Evolutionary conservation across 1,140 invertebrate genomes (phyloP).

Genomic region (Xylocopa sonorina): DNA sequence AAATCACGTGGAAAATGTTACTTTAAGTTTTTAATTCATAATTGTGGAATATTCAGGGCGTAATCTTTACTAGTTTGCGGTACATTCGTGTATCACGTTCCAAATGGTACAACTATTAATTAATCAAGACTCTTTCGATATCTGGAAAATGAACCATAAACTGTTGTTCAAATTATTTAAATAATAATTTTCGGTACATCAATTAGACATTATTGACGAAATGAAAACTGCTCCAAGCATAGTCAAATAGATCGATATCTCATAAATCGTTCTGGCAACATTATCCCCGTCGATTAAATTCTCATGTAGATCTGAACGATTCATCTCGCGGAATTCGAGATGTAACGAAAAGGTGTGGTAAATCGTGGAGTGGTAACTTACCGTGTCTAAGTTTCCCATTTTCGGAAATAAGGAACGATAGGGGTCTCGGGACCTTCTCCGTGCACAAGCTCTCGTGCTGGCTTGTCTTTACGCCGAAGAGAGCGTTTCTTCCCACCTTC

Average conservation of each 20-base stretch:
- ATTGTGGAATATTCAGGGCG: neutral
- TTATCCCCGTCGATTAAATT: neutral
- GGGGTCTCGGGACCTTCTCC: conserved; percentile 84
- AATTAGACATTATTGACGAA: no score
- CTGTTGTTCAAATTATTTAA: no score
- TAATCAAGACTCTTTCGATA: neutral
- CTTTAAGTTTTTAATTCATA: neutral
- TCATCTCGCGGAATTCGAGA: neutral
- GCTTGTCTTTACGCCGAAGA: conserved; percentile 84
- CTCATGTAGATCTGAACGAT: no score
- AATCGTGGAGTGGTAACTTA: conserved; percentile 66
- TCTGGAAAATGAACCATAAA: no score
- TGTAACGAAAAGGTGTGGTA: neutral
- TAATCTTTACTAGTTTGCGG: neutral
- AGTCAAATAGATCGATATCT: neutral
- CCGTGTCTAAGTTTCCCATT: conserved; percentile 88
- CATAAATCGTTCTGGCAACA: neutral
- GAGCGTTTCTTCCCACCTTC: conserved; percentile 87
- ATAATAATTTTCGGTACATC: no score
- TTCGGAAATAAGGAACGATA: conserved; percentile 89
- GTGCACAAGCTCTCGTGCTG: conserved; percentile 76
- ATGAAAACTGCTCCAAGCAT: no score
- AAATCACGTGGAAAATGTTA: neutral
- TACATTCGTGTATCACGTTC: neutral
- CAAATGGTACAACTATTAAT: neutral